These are phyloP conservation scores for Colletes latitarsis DNA, from an alignment of 1,140 invertebrate species.

Conservation along the genomic window DNA sequence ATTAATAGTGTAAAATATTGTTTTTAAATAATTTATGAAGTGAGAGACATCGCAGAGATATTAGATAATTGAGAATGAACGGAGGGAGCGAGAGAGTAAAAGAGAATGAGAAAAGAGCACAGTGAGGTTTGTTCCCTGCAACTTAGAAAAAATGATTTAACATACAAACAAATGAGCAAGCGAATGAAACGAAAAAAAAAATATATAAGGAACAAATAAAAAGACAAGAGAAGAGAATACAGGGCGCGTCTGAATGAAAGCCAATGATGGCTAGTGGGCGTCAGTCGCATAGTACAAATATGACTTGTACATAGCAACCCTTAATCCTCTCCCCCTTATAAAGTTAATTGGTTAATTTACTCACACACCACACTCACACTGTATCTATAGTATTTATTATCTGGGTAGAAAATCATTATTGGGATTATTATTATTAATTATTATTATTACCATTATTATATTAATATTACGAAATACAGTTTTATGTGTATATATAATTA, in stretches of 20 bases:
- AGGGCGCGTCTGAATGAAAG: conserved; percentile 74
- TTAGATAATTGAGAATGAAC: conserved; percentile 73
- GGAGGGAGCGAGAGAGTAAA: conserved; percentile 36
- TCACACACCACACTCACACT: conserved; percentile 79
- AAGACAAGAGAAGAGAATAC: conserved; percentile 66
- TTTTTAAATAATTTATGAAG: conserved; percentile 78
- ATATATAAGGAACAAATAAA: conserved; percentile 52
- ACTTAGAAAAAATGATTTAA: conserved; percentile 39
- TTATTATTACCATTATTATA: conserved; percentile 78
- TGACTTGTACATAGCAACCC: conserved; percentile 80
- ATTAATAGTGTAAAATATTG: conserved; percentile 79
- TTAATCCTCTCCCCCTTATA: conserved; percentile 60
- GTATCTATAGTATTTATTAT: conserved; percentile 83
- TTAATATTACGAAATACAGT: conserved; percentile 81
- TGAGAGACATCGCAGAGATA: conserved; percentile 74
- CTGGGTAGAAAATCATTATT: conserved; percentile 82
- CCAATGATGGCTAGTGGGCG: conserved; percentile 73
- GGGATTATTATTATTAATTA: conserved; percentile 81
- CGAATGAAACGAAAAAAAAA: conserved; percentile 45
- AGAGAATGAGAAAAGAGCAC: conserved; percentile 28
- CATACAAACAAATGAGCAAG: conserved; percentile 25
- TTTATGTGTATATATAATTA: conserved; percentile 80
- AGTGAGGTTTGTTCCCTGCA: conserved; percentile 44
- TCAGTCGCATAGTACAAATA: conserved; percentile 81
- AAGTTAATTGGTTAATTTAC: conserved; percentile 78